Conservation (phyloP, 2,113 vertebrate species). For the Poeciliopsis occidentalis region DNA sequence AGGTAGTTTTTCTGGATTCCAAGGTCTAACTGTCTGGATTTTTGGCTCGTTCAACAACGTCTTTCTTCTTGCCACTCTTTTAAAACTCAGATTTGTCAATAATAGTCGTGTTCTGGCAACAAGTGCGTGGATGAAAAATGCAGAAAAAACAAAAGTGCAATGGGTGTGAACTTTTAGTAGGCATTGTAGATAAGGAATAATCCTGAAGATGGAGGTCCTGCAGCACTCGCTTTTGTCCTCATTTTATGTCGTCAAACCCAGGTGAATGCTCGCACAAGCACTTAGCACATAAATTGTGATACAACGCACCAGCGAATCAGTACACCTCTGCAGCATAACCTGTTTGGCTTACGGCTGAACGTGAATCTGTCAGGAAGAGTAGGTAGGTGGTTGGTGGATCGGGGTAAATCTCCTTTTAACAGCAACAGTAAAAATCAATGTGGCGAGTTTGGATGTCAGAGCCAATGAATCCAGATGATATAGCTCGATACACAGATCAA, state of each 20-base stretch:
- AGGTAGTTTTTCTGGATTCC: too few species aligned
- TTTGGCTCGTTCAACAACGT: too few species aligned
- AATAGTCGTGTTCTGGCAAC: too few species aligned
- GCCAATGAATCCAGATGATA: slow-evolving; percentile 54
- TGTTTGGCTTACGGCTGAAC: slow-evolving; percentile 37
- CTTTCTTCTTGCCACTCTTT: too few species aligned
- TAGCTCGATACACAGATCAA: slow-evolving; percentile 58
- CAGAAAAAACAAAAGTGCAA: too few species aligned
- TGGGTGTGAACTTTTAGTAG: too few species aligned
- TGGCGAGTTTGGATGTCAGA: slow-evolving; percentile 54
- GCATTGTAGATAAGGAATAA: slow-evolving; percentile 41
- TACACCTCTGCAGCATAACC: slow-evolving; percentile 53
- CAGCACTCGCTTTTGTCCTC: not conserved
- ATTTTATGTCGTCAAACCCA: slow-evolving; percentile 11
- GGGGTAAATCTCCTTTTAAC: slow-evolving; percentile 46
- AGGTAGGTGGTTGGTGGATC: not conserved
- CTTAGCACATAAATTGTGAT: slow-evolving; percentile 30
- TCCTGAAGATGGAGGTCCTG: not conserved
- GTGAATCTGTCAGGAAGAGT: not conserved
- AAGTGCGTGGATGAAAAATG: too few species aligned
- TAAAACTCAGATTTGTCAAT: too few species aligned
- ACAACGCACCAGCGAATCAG: slow-evolving; percentile 53
- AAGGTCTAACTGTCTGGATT: too few species aligned
- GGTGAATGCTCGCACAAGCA: slow-evolving; percentile 35
- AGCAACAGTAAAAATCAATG: slow-evolving; percentile 64